Evolutionary conservation across 2,113 vertebrate species (phyloP).

Genomic region (Abramis brama): DNA sequence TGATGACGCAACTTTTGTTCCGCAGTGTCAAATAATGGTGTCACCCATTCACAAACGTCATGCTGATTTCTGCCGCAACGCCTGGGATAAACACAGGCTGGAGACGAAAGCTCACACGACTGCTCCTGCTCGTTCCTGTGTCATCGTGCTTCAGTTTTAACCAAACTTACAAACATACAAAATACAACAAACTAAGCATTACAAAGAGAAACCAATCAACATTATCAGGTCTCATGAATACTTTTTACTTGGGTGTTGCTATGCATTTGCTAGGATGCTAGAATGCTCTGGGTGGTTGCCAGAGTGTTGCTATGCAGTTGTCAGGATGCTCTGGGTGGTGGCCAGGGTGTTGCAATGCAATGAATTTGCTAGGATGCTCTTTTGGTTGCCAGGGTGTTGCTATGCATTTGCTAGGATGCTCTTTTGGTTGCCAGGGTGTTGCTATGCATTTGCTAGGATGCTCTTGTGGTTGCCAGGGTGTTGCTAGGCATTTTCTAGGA

Average conservation of each 20-base stretch:
- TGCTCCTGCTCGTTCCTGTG: not conserved
- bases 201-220: not conserved
- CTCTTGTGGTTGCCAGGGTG: not conserved
- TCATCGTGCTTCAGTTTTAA: not conserved
- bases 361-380: not conserved
- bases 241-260: not conserved
- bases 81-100: not conserved
- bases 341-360: not conserved
- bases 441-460: not conserved
- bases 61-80: not conserved
- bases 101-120: not conserved
- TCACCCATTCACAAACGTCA: not conserved
- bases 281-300: not conserved
- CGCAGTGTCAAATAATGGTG: not conserved
- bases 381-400: not conserved
- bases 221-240: not conserved
- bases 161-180: not conserved
- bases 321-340: not conserved
- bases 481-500: not conserved
- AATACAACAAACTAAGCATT: not conserved
- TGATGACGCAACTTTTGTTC: conserved; percentile 32
- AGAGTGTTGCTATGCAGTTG: not conserved
- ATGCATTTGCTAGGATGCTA: not conserved
- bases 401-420: not conserved
- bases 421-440: not conserved